Evolutionary conservation across 1,140 invertebrate genomes (phyloP).

Genomic region (Caenorhabditis tropicalis): DNA sequence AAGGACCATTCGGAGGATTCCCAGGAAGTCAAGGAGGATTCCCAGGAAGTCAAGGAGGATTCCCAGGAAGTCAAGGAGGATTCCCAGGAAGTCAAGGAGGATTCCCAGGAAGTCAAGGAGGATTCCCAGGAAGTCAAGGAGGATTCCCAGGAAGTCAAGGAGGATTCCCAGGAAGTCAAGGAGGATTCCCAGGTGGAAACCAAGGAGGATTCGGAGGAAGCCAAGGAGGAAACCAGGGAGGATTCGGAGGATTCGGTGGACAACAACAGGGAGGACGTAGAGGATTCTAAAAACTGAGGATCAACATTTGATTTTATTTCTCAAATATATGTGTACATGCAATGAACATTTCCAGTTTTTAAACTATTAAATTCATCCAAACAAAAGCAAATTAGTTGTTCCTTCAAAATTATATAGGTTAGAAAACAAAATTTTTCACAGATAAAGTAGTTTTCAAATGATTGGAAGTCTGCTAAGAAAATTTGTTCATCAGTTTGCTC

Average conservation of each 20-base stretch:
- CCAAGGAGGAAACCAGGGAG: background rate
- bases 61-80: background rate
- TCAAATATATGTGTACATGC: slow-evolving; percentile 32
- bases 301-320: background rate
- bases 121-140: background rate
- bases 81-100: background rate
- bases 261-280: background rate
- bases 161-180: background rate
- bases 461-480: too few species aligned
- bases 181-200: background rate
- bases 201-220: background rate
- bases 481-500: too few species aligned
- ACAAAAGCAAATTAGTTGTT: too few species aligned
- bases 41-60: background rate
- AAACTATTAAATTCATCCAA: too few species aligned
- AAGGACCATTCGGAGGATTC: slow-evolving; percentile 17
- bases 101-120: background rate
- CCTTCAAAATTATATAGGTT: too few species aligned
- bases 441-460: too few species aligned
- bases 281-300: background rate
- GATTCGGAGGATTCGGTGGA: slow-evolving; percentile 15
- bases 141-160: slow-evolving; percentile 2
- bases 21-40: slow-evolving; percentile 9
- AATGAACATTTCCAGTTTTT: slow-evolving; percentile 45
- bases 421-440: too few species aligned